These are phyloP conservation scores for Solea senegalensis DNA, from an alignment of 2,113 vertebrate genomes.

Conservation along the genomic window DNA sequence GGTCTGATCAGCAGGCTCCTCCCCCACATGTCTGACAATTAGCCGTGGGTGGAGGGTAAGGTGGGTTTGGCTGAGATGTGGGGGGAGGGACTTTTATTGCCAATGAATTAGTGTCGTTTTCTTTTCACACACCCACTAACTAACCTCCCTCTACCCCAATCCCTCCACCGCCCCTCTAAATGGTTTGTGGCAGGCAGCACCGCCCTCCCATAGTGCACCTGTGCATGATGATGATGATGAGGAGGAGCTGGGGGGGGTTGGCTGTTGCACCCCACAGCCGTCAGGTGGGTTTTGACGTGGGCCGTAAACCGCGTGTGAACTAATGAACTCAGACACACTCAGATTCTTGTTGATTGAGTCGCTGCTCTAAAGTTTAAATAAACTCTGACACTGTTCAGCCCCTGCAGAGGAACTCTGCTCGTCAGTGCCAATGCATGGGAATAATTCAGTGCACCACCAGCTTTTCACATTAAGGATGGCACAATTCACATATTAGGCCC, in stretches of 20 bases:
- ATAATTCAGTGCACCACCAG: no score
- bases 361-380: no score
- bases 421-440: no score
- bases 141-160: conserved; percentile 10
- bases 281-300: conserved; percentile 32
- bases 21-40: no score
- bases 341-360: background rate
- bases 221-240: conserved; percentile 19
- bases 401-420: no score
- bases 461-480: no score
- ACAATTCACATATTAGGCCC: no score
- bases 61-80: background rate
- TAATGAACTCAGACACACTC: conserved; percentile 12
- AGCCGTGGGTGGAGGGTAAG: background rate
- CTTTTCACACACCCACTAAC: conserved; percentile 62
- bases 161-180: no score
- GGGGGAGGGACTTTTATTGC: conserved; percentile 57
- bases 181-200: conserved; percentile 50
- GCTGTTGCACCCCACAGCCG: conserved; percentile 22
- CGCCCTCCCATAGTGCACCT: conserved; percentile 60
- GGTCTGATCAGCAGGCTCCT: no score
- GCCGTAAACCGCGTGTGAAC: conserved; percentile 32
- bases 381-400: no score
- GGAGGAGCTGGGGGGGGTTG: background rate
- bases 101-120: conserved; percentile 66